Evolutionary conservation across 37 sponge, comb jelly and placozoan genomes (phyloP).

Genomic region (Haliclona indistincta): DNA sequence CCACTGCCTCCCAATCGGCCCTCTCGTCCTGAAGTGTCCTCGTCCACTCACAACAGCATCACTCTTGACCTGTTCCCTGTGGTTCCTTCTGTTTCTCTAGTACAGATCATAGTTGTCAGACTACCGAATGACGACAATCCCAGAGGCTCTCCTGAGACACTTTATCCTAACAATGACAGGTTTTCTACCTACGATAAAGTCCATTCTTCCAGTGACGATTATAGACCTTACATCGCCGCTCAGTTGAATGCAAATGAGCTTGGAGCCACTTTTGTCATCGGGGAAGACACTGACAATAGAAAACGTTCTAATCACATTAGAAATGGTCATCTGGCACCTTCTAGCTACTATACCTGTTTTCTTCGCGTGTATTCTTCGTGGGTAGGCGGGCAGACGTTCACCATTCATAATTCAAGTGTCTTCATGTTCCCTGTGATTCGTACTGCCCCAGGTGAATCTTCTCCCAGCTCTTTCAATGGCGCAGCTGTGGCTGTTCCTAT

Average conservation of each 20-base stretch:
- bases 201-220: background rate
- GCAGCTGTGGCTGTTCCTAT: background rate
- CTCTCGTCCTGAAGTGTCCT: background rate
- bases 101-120: background rate
- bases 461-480: background rate
- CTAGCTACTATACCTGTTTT: background rate
- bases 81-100: background rate
- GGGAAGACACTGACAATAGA: background rate
- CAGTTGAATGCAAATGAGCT: background rate
- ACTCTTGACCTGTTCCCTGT: background rate
- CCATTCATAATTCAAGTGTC: background rate
- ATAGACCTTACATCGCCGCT: constrained; percentile 8
- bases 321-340: background rate
- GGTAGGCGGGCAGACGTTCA: background rate
- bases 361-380: background rate
- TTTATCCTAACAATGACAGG: background rate
- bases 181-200: background rate
- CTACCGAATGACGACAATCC: background rate
- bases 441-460: background rate
- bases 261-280: background rate
- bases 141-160: background rate
- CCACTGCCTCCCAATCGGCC: background rate
- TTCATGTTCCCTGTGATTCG: background rate
- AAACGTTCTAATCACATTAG: background rate
- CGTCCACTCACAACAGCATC: background rate